These are phyloP conservation scores for Rapana venosa DNA, from an alignment of 2,888 invertebrate genomes.

Conservation along the genomic window DNA sequence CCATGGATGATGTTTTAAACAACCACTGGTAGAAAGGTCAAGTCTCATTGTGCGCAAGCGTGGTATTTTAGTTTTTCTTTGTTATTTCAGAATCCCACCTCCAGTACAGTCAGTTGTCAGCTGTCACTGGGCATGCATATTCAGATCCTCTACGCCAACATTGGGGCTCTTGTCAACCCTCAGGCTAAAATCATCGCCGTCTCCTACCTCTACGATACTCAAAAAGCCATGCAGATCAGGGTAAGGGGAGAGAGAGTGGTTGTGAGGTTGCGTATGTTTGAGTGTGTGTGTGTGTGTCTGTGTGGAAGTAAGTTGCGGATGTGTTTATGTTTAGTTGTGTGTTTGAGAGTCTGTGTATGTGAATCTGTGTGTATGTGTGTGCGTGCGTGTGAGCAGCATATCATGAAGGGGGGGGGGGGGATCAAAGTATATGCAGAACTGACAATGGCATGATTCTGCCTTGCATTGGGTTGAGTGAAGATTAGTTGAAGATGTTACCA, in stretches of 20 bases:
- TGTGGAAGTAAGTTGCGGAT: not conserved
- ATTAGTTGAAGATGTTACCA: too few relatives aligned
- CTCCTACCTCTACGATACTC: slow-evolving; percentile 65
- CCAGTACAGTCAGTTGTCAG: slow-evolving; percentile 48
- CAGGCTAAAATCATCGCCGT: slow-evolving; percentile 80
- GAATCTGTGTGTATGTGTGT: not conserved
- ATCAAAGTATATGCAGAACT: not conserved
- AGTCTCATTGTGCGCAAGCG: too few relatives aligned
- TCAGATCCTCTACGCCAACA: slow-evolving; percentile 80
- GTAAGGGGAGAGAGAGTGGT: slow-evolving; percentile 49
- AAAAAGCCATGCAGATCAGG: slow-evolving; percentile 57
- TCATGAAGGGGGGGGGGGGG: not conserved
- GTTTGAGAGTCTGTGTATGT: not conserved
- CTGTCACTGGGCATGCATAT: slow-evolving; percentile 73
- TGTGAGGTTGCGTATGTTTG: not conserved
- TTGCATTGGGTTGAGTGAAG: too few relatives aligned
- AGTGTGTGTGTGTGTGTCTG: not conserved
- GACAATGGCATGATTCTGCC: too few relatives aligned
- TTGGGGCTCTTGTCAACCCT: slow-evolving; percentile 79
- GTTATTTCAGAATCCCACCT: slow-evolving; percentile 18
- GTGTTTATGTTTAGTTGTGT: not conserved
- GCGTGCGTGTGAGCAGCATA: too few relatives aligned
- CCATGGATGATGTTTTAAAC: too few relatives aligned
- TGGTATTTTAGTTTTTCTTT: not conserved
- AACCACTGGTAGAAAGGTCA: too few relatives aligned